Base-by-base conservation (phyloP, 2,113 vertebrate genomes). In the Glaucidium brasilianum region DNA sequence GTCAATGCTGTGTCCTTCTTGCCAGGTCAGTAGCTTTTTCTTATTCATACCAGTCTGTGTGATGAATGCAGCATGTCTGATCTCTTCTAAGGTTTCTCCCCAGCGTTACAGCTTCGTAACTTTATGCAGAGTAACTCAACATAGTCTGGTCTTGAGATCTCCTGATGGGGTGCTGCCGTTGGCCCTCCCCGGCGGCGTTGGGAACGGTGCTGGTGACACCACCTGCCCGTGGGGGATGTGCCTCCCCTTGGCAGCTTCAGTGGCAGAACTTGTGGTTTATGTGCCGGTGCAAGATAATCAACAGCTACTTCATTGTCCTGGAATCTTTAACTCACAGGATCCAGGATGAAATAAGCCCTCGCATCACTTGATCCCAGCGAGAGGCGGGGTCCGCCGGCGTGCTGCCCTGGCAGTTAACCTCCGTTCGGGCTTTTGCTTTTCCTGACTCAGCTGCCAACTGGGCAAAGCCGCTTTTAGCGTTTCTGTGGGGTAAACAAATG, bases 291-390 rank as follows among this genome's bases (percentile, higher is more conserved):
- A 73, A 41, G 62, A 53, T 62, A 39, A 76, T 79, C 86, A 90
- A 91, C 95, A 95, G 91, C 91, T 95, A 92, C 94, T 89, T 97
- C 94, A 96, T 59, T 96, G 94, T 95, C 94, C 75, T 96, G 96
- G 94, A 95, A 97, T 97, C 96, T 72, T 66, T 60, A 92, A 62
- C 78, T 94, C 62, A 1, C 14, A 75, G 92, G 84, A 94, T 96
- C 91, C 91, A 75, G 94, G 37, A 87, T 94, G 94, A 92, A 92
- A 72, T 94, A 82, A 95, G 92, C 87, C 43, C 84, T 84, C 1
- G 0, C 84, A 58, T 87, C 86, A 23, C 80, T 92, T 11, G 91
- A 81, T 80, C 69, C 86, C 73, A 15, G 67, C 3, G n/a, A 47
- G 68, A 16, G 21, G 37, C 7, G 37, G 55, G 73, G 52, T 74